phyloP scores from a whole-genome alignment of 2,113 vertebrate species.

The Oplegnathus fasciatus region DNA sequence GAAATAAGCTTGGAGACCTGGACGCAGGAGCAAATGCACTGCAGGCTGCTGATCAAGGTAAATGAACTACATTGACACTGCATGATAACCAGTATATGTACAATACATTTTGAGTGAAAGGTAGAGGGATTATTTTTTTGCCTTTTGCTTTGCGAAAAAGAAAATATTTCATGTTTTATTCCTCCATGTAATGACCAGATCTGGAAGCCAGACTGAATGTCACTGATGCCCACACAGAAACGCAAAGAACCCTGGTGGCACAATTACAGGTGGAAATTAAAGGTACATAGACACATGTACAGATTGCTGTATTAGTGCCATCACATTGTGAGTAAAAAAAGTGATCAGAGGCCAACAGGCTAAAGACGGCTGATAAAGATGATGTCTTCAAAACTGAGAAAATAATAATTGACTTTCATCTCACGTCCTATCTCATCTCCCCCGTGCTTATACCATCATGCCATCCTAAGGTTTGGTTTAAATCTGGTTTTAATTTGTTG shows the following conservation, averaged over 20 bases:
- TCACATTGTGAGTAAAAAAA: background rate
- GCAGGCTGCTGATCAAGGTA: constrained; percentile 31
- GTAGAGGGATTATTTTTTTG: background rate
- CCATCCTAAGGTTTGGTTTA: background rate
- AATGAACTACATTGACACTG: background rate
- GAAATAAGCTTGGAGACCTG: background rate
- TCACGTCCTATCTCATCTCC: too few species aligned
- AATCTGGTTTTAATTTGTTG: background rate
- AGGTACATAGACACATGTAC: background rate
- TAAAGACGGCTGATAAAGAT: background rate
- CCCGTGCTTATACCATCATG: background rate
- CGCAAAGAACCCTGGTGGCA: background rate
- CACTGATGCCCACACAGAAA: constrained; percentile 7
- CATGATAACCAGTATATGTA: background rate
- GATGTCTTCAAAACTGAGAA: too few species aligned
- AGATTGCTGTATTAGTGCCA: too few species aligned
- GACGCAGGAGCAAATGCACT: constrained; percentile 2
- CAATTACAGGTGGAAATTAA: constrained; percentile 26
- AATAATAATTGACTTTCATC: background rate
- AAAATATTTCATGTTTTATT: constrained; percentile 4
- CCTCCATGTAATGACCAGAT: background rate
- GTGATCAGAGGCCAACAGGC: background rate
- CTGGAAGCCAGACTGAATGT: constrained; percentile 15
- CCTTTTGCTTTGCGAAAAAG: background rate
- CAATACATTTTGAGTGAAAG: background rate